A percentile compares a stretch with the other conserved stretches of the same genome.
These are phyloP conservation scores for Phylloscopus collybita DNA, from an alignment of 2,797 vertebrate species.

Conservation along the genomic window DNA sequence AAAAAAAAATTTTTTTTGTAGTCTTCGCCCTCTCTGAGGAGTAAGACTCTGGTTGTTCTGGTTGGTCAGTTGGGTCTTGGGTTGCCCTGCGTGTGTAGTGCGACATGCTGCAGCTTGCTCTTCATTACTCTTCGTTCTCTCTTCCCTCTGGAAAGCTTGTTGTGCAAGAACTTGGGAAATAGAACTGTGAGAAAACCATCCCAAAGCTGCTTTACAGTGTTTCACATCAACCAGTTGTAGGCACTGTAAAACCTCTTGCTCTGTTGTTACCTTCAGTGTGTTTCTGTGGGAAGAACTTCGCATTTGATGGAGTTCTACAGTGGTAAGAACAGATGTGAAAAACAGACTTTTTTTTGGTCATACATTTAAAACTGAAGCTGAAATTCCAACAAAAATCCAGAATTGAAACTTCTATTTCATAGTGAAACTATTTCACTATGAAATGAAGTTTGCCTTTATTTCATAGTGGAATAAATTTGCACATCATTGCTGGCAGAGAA, in stretches of 20 bases:
- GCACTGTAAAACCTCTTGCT: neutral
- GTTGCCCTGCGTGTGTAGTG: neutral
- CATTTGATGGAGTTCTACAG: neutral
- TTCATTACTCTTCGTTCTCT: neutral
- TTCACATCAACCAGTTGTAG: fast-evolving
- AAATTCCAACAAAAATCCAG: neutral
- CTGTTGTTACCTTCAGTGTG: neutral
- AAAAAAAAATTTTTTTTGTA: neutral
- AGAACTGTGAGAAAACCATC: neutral
- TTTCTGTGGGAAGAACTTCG: neutral
- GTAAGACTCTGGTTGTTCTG: neutral
- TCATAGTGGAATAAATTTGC: neutral
- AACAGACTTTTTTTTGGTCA: neutral
- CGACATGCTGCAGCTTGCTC: neutral
- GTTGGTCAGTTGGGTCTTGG: neutral
- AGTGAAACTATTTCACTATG: neutral
- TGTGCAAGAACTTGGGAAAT: neutral
- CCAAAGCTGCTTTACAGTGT: neutral
- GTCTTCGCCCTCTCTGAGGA: neutral
- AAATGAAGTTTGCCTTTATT: neutral
- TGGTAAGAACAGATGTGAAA: neutral
- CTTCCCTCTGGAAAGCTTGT: neutral
- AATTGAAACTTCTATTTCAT: neutral
- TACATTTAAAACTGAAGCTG: neutral
- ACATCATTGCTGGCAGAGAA: neutral